These are phyloP conservation scores for Tetramorium bicarinatum DNA, from an alignment of 2,888 invertebrate genomes.

Conservation along the genomic window DNA sequence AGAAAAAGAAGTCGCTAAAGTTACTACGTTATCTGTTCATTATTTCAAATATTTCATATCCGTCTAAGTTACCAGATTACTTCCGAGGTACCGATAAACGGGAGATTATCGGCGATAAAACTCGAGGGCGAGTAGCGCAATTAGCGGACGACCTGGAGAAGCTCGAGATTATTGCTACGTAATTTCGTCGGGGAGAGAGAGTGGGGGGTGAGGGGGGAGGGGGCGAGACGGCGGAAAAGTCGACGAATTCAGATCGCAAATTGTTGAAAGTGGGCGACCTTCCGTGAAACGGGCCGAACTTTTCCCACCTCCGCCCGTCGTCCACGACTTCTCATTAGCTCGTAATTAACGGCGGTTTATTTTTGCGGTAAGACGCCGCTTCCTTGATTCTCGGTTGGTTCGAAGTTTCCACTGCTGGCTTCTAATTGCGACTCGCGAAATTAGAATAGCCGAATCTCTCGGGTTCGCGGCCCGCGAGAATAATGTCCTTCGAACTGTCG, in stretches of 20 bases:
- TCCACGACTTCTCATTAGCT: conserved; percentile 54
- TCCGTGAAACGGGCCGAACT: conserved; percentile 41
- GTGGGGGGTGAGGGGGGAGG: too few species aligned
- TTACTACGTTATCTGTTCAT: neutral
- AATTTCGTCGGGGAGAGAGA: conserved; percentile 19
- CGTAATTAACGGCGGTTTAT: conserved; percentile 59
- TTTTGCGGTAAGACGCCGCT: conserved; percentile 53
- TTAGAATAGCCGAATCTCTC: conserved; percentile 43
- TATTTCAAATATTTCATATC: conserved; percentile 4
- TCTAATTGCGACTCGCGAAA: conserved; percentile 50
- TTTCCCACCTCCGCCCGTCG: conserved; percentile 17
- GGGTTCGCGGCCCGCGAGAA: conserved; percentile 1
- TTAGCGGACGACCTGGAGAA: conserved; percentile 31
- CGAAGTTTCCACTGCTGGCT: conserved; percentile 47
- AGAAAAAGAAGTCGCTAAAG: neutral
- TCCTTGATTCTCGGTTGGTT: conserved; percentile 48
- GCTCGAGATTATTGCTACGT: conserved; percentile 53
- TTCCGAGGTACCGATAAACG: conserved; percentile 38
- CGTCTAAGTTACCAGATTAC: conserved; percentile 25
- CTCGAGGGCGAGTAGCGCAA: conserved; percentile 32
- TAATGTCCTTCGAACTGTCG: conserved; percentile 38
- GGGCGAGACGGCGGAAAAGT: conserved; percentile 39
- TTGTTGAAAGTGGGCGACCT: conserved; percentile 50
- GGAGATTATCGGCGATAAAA: conserved; percentile 49
- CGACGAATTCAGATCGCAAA: conserved; percentile 55